Evolutionary conservation across 2,113 vertebrate species (phyloP), one percentile per base, ranked within the genome.

Genomic region (Eclectus roratus): DNA sequence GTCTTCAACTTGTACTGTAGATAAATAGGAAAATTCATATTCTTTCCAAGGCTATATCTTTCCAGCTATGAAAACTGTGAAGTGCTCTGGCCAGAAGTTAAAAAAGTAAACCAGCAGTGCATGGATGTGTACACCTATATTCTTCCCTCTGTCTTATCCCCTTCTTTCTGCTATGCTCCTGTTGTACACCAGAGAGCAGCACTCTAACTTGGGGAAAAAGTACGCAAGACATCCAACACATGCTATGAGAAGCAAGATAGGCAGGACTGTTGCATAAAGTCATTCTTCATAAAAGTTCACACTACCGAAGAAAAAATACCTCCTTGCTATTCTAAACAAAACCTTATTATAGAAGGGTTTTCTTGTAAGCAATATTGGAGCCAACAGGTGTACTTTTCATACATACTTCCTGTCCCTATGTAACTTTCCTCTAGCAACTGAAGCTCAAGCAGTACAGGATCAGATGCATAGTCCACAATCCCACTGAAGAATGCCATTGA

Each of bases 121-220:
- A 33, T n/a, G n/a, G 31, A 58, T 37, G 23, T 46, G 13, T 47
- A 16, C 58, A 46, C 8, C 0, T 0, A 55, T 25, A 24, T 66
- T 23, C 43, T 71, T 73, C 15, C n/a, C 15, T 49, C 17, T 55
- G 8, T 31, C 20, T 61, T 55, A 46, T 15, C 11, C 10, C 10
- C 0, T 2, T 71, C 28, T 39, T 52, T 31, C 71, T 80, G 46
- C 70, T 35, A 17, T 77, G 50, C 11, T 24, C 21, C 35, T 72
- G 41, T 23, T 39, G 27, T 43, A 69, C 70, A 88, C 8, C 63
- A 80, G 85, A 60, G 58, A 89, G 74, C 66, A 87, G 47, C 47
- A 37, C 29, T 64, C 64, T 44, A 44, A 12, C 33, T 52, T 41
- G 35, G 6, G 20, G 15, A 1, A 35, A 79, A 91, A 58, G 8